phyloP scores from a whole-genome alignment of 1,140 invertebrate species.

The Lordiphosa collinella region DNA sequence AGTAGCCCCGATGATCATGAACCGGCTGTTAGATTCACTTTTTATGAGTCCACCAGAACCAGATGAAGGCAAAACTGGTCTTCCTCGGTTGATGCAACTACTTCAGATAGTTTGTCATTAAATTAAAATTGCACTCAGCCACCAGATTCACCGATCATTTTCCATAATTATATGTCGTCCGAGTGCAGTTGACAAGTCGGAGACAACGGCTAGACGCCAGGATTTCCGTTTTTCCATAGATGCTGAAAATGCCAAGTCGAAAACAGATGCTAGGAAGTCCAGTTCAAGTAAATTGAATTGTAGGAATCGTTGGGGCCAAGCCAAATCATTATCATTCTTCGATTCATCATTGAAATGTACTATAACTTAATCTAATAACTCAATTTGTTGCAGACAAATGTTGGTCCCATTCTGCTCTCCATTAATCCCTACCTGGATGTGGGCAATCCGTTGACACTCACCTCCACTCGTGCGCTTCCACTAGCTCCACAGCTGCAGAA shows the following conservation, averaged over 20 bases:
- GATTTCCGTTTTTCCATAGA: conserved; percentile 11
- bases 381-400: conserved; percentile 87
- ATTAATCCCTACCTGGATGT: conserved; percentile 94
- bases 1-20: neutral
- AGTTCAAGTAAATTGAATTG: too few species aligned
- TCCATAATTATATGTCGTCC: conserved; percentile 50
- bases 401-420: conserved; percentile 93
- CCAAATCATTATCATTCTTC: neutral
- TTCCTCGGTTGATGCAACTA: conserved; percentile 37
- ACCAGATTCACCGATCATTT: conserved; percentile 62
- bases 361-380: conserved; percentile 2
- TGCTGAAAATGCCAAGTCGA: neutral
- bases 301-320: too few species aligned
- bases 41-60: conserved; percentile 1
- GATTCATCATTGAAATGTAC: neutral
- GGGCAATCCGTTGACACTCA: conserved; percentile 91
- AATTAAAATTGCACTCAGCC: conserved; percentile 49
- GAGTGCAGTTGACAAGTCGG: neutral
- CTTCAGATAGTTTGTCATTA: conserved; percentile 61
- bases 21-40: conserved; percentile 27
- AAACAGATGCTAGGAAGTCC: neutral
- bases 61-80: conserved; percentile 8
- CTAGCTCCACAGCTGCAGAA: conserved; percentile 88
- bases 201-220: conserved; percentile 12
- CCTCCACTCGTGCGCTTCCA: conserved; percentile 87